Base-by-base conservation (phyloP, 1,140 invertebrate genomes). In the Drosophila novamexicana region DNA sequence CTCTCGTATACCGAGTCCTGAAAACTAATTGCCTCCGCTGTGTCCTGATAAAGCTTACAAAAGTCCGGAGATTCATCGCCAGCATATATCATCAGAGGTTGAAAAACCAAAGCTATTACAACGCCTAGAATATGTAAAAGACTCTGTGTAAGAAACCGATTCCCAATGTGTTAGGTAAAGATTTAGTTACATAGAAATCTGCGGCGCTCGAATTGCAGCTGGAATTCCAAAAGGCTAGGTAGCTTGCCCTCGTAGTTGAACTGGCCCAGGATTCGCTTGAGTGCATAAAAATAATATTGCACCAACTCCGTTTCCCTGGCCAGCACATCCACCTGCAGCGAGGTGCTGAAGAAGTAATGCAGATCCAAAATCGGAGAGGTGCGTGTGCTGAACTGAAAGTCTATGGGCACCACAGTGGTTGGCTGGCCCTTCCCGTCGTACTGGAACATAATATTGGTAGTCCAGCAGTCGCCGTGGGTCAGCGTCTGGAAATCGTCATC, bases 401-500 rank as follows among this genome's bases (percentile, higher is more conserved):
- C 92, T 7, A 91, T 82, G 2, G 84, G 71, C 5, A 90, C 93
- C 4, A 94, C 93, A 18, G 93, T 89, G 1, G 5, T 39, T 4
- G 83, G 74, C 4, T 94, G 90, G 0, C 88, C 91, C n/a, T 93
- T 78, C 0, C 93, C 86, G 6, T 93, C 65, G 5, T 93, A 76
- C 47, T 93, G 86, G 66, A 95, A 95, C 73, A 96, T 81, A 79
- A 95, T 94, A 71, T 96, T 96, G 64, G 95, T 95, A 0, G 93
- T 91, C 95, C 95, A 95, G 8, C 93, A 93, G 76, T 95, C 95
- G n/a, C 95, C 95, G 50, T 95, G 94, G 70, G 93, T 93, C 8
- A 95, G 81, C 0, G 95, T 94, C 61, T 93, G 93, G 58, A 95
- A 94, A 34, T 94, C 93, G 7, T 93, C 89, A 0, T 92, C 72